Conservation (phyloP, 2,113 vertebrate species). For the Nibea coibor region DNA sequence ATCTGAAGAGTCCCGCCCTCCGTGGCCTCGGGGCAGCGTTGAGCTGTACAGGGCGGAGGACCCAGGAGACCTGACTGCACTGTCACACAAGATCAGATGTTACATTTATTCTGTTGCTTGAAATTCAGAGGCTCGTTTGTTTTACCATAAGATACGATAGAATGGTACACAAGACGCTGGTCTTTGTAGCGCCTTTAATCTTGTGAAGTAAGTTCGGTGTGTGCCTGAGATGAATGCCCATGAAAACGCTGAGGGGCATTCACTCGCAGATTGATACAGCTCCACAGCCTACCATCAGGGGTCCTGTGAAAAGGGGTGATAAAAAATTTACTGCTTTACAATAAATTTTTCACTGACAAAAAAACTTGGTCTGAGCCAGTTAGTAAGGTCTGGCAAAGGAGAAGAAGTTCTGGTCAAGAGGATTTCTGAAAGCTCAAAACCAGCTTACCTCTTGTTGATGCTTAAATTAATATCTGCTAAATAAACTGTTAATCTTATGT, state of each 20-base stretch:
- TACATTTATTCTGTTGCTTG: conserved; percentile 59
- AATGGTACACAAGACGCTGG: conserved; percentile 20
- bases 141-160: conserved; percentile 16
- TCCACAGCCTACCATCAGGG: conserved; percentile 69
- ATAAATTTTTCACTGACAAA: conserved; percentile 80
- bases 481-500: conserved; percentile 36
- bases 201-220: conserved; percentile 21
- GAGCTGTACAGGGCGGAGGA: conserved; percentile 43
- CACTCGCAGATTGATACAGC: conserved; percentile 69
- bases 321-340: conserved; percentile 73
- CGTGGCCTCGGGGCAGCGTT: conserved; percentile 66
- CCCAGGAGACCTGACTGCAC: conserved; percentile 60
- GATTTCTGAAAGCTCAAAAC: conserved; percentile 22
- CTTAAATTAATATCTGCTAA: conserved; percentile 15
- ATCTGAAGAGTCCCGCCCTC: conserved; percentile 66
- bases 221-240: conserved; percentile 19
- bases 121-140: conserved; percentile 56
- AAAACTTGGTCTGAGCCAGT: conserved; percentile 51
- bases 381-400: conserved; percentile 41
- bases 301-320: conserved; percentile 78
- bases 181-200: conserved; percentile 40
- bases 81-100: conserved; percentile 67
- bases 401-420: conserved; percentile 24
- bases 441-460: neutral
- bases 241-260: conserved; percentile 61